Evolutionary conservation across 2,888 invertebrate genomes (phyloP).

Genomic region (Elmis aenea): DNA sequence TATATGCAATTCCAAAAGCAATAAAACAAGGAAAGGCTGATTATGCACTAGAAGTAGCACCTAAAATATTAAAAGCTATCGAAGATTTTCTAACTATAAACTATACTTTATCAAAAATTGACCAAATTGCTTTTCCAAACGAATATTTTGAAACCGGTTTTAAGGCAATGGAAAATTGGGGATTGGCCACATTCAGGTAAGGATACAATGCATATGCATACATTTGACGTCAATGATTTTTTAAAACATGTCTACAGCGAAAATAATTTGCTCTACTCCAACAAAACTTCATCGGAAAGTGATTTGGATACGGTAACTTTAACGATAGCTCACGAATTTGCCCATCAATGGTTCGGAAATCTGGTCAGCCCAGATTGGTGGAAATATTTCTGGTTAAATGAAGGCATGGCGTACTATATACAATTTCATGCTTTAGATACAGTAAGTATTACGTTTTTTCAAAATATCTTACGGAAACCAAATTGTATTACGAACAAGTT

Average conservation of each 20-base stretch:
- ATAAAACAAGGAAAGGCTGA: conserved; percentile 39
- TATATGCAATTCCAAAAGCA: conserved; percentile 44
- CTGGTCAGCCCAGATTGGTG: conserved; percentile 61
- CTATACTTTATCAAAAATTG: conserved; percentile 62
- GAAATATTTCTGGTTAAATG: conserved; percentile 61
- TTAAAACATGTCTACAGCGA: too few species aligned
- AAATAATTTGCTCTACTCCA: conserved; percentile 53
- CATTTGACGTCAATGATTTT: too few species aligned
- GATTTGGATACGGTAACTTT: conserved; percentile 49
- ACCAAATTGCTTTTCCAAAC: conserved; percentile 72
- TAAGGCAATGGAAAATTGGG: conserved; percentile 93
- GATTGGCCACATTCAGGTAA: conserved; percentile 68
- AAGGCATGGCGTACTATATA: conserved; percentile 63
- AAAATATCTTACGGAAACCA: too few species aligned
- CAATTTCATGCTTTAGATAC: conserved; percentile 46
- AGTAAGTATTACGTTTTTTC: too few species aligned
- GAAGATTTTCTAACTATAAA: conserved; percentile 53
- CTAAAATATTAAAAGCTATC: conserved; percentile 47
- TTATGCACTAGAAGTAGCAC: conserved; percentile 46
- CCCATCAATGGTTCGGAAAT: conserved; percentile 69
- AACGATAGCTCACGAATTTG: conserved; percentile 59
- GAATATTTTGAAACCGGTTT: conserved; percentile 58
- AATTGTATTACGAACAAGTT: too few species aligned
- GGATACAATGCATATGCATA: too few species aligned
- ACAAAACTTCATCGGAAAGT: conserved; percentile 41